Conservation (phyloP, 1,140 invertebrate genomes). For the Drosophila bocki region DNA sequence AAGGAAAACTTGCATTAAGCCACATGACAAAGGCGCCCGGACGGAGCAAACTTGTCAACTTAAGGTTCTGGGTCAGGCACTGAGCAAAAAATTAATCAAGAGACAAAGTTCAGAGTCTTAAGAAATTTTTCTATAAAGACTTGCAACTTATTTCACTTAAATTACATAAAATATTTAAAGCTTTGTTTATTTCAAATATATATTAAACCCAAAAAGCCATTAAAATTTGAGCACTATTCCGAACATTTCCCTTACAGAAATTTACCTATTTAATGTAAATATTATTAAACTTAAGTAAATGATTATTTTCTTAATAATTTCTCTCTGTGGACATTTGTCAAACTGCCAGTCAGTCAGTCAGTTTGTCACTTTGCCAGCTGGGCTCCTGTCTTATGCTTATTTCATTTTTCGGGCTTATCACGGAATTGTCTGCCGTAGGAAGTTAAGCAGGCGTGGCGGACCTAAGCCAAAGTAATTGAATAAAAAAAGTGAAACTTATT, state of each 20-base stretch:
- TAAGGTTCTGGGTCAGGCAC: slow-evolving; percentile 38
- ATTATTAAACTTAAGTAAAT: not conserved
- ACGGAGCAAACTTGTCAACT: slow-evolving; percentile 46
- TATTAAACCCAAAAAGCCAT: too few relatives aligned
- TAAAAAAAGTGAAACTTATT: slow-evolving; percentile 72
- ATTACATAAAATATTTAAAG: not conserved
- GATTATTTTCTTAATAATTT: not conserved
- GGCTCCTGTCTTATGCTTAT: slow-evolving; percentile 61
- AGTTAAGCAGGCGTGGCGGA: slow-evolving; percentile 68
- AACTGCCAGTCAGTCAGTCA: slow-evolving; percentile 40
- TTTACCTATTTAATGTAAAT: too few relatives aligned
- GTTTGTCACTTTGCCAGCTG: slow-evolving; percentile 14
- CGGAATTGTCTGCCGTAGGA: slow-evolving; percentile 52
- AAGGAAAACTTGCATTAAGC: slow-evolving; percentile 45
- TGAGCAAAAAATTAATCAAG: not conserved
- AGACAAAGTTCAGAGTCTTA: not conserved
- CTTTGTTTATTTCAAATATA: too few relatives aligned
- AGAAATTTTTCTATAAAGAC: not conserved
- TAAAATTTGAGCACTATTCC: too few relatives aligned
- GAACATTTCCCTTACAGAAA: not conserved
- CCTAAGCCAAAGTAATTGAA: slow-evolving; percentile 78
- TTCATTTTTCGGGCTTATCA: slow-evolving; percentile 75
- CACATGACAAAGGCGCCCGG: slow-evolving; percentile 43
- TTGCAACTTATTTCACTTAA: not conserved
- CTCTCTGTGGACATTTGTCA: slow-evolving; percentile 51